Percentiles rank a stretch among this genome's conserved stretches.
Conservation (phyloP, 2,113 vertebrate genomes). For the Carettochelys insculpta region DNA sequence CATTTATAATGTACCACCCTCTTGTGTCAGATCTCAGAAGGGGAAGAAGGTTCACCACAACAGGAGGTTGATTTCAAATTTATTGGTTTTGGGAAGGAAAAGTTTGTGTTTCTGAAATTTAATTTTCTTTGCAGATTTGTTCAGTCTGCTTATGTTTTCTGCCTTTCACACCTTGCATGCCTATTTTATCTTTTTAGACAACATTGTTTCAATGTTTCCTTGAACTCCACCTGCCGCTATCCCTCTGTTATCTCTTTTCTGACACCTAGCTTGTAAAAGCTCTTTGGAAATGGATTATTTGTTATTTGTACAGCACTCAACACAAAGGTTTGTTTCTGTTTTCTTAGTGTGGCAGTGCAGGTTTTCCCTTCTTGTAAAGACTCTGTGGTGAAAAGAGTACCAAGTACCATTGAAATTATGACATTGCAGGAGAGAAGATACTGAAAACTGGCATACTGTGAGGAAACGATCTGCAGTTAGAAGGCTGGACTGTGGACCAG, state of each 20-base stretch:
- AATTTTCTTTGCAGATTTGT: background rate
- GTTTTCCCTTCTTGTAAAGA: background rate
- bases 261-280: background rate
- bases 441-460: background rate
- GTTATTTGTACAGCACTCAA: background rate
- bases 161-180: background rate
- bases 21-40: constrained; percentile 60
- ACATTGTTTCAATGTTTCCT: background rate
- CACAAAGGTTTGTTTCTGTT: background rate
- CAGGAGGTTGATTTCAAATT: background rate
- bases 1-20: constrained; percentile 38
- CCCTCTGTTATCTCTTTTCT: background rate
- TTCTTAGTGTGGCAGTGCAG: background rate
- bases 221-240: background rate
- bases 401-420: background rate
- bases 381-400: background rate
- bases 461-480: background rate
- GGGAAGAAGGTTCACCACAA: background rate
- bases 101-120: background rate
- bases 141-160: background rate
- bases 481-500: background rate
- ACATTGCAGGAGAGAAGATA: background rate
- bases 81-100: background rate
- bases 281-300: background rate
- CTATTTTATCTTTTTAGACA: background rate